Conservation (phyloP, 2,888 invertebrate genomes). For the Stenodema calcarata region DNA sequence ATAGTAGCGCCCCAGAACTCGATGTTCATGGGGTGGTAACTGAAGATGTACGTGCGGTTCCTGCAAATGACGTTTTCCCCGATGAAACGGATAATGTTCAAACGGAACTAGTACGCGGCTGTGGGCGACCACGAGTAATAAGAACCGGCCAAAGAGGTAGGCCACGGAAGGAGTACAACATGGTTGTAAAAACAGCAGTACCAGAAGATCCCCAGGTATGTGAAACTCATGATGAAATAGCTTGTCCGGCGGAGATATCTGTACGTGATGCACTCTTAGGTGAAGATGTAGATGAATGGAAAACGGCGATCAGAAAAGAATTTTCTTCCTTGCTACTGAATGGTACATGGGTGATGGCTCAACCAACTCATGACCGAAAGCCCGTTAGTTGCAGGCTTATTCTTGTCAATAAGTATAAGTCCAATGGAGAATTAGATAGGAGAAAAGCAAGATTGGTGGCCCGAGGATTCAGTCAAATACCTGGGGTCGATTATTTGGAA, state of each 20-base stretch:
- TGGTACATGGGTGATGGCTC: background rate
- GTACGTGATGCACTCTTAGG: background rate
- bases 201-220: background rate
- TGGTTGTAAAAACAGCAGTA: background rate
- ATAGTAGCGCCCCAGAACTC: background rate
- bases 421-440: background rate
- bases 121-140: background rate
- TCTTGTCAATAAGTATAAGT: background rate
- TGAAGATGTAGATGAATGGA: background rate
- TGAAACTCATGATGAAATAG: background rate
- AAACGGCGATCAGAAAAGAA: background rate
- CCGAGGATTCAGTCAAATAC: background rate
- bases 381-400: background rate
- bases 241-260: background rate
- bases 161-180: background rate
- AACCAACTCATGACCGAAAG: background rate
- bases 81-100: background rate
- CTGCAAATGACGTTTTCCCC: background rate
- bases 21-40: background rate
- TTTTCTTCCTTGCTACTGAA: background rate
- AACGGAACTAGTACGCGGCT: background rate
- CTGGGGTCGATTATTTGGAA: background rate
- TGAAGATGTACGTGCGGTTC: background rate
- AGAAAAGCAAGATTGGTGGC: background rate
- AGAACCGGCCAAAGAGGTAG: background rate